Percentiles rank a stretch among this genome's conserved stretches.
Conservation (phyloP, 2,888 invertebrate genomes). For the Dicyrtoma fusca region DNA sequence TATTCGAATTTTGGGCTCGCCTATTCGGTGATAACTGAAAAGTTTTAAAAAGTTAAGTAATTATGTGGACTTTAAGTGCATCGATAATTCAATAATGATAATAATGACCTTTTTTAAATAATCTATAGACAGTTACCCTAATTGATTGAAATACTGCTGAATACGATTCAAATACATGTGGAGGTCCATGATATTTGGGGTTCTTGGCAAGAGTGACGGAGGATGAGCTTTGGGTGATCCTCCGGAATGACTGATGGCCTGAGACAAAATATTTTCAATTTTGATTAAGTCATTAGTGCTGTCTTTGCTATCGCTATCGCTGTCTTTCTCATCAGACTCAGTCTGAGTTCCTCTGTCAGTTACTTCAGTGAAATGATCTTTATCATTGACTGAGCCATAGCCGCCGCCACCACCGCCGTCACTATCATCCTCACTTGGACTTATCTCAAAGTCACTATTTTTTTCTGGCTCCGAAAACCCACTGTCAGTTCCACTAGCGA, state of each 20-base stretch:
- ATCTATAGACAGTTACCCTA: slow-evolving; percentile 42
- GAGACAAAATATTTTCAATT: slow-evolving; percentile 11
- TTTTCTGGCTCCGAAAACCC: too few relatives aligned
- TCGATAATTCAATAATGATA: too few relatives aligned
- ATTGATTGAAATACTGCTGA: slow-evolving; percentile 50
- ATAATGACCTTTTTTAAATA: too few relatives aligned
- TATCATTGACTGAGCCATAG: not conserved
- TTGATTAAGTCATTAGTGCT: not conserved
- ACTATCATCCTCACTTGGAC: not conserved
- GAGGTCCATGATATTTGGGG: slow-evolving; percentile 46
- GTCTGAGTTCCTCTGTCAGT: not conserved
- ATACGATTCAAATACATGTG: slow-evolving; percentile 44
- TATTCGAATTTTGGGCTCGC: slow-evolving; percentile 51
- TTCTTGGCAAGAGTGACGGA: slow-evolving; percentile 27
- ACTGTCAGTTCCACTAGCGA: not conserved
- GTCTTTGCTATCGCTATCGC: not conserved
- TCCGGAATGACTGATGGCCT: slow-evolving; percentile 29
- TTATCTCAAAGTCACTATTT: not conserved
- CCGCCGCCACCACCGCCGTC: not conserved
- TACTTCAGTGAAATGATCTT: not conserved
- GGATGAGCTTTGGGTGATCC: slow-evolving; percentile 15
- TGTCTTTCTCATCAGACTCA: not conserved
- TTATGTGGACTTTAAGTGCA: too few relatives aligned
- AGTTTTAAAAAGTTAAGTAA: slow-evolving; percentile 1
- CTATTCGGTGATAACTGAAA: slow-evolving; percentile 49